Conservation (phyloP, 2,888 invertebrate genomes). For the Drosophila diplacantha region DNA sequence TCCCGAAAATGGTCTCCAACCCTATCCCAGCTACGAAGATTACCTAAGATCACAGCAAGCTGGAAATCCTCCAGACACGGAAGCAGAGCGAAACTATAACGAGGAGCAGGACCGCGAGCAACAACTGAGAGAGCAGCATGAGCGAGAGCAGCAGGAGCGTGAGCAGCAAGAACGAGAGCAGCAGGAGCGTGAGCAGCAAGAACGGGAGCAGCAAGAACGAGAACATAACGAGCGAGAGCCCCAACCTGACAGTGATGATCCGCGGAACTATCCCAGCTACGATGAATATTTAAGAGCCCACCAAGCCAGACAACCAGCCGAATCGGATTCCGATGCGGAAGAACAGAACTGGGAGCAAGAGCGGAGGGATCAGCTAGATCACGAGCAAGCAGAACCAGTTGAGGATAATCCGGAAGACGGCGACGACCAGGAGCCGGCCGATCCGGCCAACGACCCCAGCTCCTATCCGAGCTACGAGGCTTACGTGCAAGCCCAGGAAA, state of each 20-base stretch:
- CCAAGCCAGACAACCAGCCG: neutral
- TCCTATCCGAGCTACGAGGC: conserved; percentile 44
- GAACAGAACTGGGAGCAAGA: conserved; percentile 18
- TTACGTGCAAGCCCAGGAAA: conserved; percentile 36
- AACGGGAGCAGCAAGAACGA: conserved; percentile 15
- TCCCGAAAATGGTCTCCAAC: neutral
- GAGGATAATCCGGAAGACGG: conserved; percentile 1
- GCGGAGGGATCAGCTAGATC: conserved; percentile 10
- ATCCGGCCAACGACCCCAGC: neutral
- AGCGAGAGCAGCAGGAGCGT: conserved; percentile 20
- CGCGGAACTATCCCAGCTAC: conserved; percentile 14
- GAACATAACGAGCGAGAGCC: conserved; percentile 17
- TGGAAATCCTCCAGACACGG: neutral
- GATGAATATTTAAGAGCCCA: conserved; percentile 11
- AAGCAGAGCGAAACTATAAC: conserved; percentile 7
- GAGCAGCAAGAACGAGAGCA: conserved; percentile 8
- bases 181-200: conserved; percentile 13
- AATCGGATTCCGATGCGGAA: conserved; percentile 2
- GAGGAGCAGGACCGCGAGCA: conserved; percentile 24
- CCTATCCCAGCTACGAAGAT: conserved; percentile 21
- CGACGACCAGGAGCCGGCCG: neutral
- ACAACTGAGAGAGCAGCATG: conserved; percentile 4
- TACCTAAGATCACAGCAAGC: conserved; percentile 6
- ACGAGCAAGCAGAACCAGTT: neutral
- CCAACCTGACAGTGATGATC: conserved; percentile 5